Conservation (phyloP, 2,888 invertebrate genomes). For the Diadegma fenestrale region DNA sequence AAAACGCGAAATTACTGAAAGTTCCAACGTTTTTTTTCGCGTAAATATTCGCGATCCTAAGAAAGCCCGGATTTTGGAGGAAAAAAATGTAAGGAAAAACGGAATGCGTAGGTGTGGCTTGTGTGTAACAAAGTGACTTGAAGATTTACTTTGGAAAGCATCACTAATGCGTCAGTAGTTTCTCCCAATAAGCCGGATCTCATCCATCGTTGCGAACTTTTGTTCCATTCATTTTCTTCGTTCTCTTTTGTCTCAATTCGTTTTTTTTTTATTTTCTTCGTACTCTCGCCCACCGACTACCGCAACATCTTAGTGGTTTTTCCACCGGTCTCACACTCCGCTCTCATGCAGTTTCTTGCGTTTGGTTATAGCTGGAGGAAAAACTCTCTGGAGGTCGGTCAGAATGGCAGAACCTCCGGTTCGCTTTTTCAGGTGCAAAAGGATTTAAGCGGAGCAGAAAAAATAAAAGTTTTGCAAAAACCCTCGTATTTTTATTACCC, state of each 20-base stretch:
- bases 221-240: constrained; percentile 53
- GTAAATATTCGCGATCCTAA: not conserved
- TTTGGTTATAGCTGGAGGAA: constrained; percentile 37
- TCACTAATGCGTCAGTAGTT: constrained; percentile 46
- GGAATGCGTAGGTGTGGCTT: constrained; percentile 25
- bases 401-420: constrained; percentile 52
- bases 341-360: constrained; percentile 52
- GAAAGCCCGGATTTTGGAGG: not conserved
- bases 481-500: constrained; percentile 65
- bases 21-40: not conserved
- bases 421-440: constrained; percentile 60
- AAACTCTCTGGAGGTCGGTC: constrained; percentile 32
- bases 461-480: constrained; percentile 36
- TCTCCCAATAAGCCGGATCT: constrained; percentile 57
- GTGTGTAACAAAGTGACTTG: constrained; percentile 22
- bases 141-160: constrained; percentile 45
- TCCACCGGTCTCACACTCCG: constrained; percentile 36
- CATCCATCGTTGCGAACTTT: constrained; percentile 55
- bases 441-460: constrained; percentile 44
- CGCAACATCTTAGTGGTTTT: constrained; percentile 71
- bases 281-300: constrained; percentile 71
- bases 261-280: constrained; percentile 65
- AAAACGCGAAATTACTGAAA: not conserved
- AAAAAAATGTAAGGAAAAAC: not conserved
- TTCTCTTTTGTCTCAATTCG: constrained; percentile 35